A percentile compares a stretch with the other conserved stretches of the same genome.
These are phyloP conservation scores for Leucoraja ocellata DNA, from an alignment of 2,797 vertebrate species.

Conservation along the genomic window DNA sequence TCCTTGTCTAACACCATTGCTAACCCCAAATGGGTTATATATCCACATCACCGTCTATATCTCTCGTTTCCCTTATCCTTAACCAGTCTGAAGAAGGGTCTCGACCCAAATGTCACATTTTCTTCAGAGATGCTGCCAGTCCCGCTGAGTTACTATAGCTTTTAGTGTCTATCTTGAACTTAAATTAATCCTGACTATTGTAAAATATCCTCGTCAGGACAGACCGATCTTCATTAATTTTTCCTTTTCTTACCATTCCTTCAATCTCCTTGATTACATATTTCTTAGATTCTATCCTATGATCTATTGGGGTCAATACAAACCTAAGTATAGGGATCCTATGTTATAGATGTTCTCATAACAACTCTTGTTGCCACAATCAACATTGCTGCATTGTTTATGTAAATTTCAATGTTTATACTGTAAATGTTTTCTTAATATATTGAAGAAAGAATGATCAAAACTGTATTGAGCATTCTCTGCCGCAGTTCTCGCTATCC, in stretches of 20 bases:
- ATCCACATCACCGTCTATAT: no score
- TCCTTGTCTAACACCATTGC: no score
- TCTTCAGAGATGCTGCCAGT: no score
- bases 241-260: not conserved
- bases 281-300: not conserved
- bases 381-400: no score
- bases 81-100: no score
- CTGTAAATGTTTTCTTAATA: not conserved
- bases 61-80: no score
- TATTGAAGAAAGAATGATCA: not conserved
- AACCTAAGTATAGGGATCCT: not conserved
- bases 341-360: not conserved
- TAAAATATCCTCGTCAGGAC: not conserved
- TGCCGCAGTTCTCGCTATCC: not conserved
- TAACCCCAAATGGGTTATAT: no score
- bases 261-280: not conserved
- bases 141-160: no score
- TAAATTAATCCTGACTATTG: not conserved
- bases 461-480: not conserved
- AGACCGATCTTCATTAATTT: not conserved
- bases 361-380: not conserved
- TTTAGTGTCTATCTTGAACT: no score
- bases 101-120: no score
- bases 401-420: not conserved
- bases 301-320: not conserved